Evolutionary conservation across 2,888 invertebrate species (phyloP), one percentile per base, ranked within the genome.

Genomic region (Taphrorychus bicolor): DNA sequence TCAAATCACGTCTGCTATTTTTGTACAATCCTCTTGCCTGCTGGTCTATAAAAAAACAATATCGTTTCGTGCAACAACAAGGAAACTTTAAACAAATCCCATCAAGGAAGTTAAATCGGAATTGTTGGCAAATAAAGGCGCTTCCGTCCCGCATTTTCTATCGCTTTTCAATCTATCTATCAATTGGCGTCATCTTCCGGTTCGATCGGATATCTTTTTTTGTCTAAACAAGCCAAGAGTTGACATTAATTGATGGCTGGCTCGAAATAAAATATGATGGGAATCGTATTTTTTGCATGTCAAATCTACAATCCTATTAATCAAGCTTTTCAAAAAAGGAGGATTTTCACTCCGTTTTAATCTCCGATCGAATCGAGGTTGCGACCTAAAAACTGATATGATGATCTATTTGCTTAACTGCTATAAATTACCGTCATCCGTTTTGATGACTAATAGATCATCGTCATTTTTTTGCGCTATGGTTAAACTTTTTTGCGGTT

Each of bases 281-380:
- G 49, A 59, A 59, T 59, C n/a, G 32, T 51, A 59, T 59, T 59
- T 59, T 59, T 59, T 59, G 59, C 59, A 59, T 59, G 59, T 59
- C 59, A 59, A 51, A 51, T 11, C 48, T 41, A 32, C 40, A 41
- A n/a, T 42, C 32, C 49, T 24, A 59, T 59, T 59, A 23, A 59
- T 59, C 59, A 51, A 49, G 51, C 51, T 49, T 59, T 51, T 49
- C 22, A 58, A 45, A 57, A 19, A 42, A 18, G 52, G 48, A 52
- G 14, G 22, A 22, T 18, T 21, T 52, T 52, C 21, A 22, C 52
- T 52, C 7, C 2, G 16, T 52, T 32, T 32, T 32, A 32, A 32
- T 32, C 32, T 32, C 32, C 32, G 32, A 32, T 32, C 32, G 32
- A 52, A 18, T 52, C 52, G 19, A 4, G 22, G 52, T n/a, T 19